A percentile compares a stretch with the other conserved stretches of the same genome.
Evolutionary conservation across 2,113 vertebrate species (phyloP).

Genomic region (Leucosticte australis): DNA sequence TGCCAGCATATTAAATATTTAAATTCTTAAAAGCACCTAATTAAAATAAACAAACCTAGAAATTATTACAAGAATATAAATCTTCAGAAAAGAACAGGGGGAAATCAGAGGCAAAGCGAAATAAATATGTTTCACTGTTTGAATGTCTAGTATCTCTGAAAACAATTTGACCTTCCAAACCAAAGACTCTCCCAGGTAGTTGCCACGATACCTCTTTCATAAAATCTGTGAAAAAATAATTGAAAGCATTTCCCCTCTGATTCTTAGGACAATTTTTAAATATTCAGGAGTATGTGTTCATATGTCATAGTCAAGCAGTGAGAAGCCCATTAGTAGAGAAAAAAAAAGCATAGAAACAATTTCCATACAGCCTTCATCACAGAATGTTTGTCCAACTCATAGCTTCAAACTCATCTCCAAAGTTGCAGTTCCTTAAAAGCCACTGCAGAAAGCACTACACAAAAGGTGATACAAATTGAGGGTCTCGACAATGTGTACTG

Average conservation of each 20-base stretch:
- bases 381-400: background rate
- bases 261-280: background rate
- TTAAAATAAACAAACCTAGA: background rate
- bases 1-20: background rate
- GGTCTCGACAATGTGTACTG: background rate
- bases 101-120: background rate
- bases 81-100: background rate
- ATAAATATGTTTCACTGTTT: background rate
- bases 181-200: background rate
- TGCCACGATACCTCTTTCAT: background rate
- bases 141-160: background rate
- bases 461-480: background rate
- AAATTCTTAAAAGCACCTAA: background rate
- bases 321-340: background rate
- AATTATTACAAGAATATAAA: background rate
- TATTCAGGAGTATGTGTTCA: background rate
- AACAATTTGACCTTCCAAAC: background rate
- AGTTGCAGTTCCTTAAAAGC: background rate
- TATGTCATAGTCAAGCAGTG: background rate
- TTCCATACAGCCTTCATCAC: background rate
- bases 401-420: background rate
- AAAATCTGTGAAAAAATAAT: background rate
- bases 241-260: background rate
- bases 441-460: background rate
- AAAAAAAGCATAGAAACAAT: background rate